Evolutionary conservation across 2,797 vertebrate genomes (phyloP).

Genomic region (Gastrophryne carolinensis): DNA sequence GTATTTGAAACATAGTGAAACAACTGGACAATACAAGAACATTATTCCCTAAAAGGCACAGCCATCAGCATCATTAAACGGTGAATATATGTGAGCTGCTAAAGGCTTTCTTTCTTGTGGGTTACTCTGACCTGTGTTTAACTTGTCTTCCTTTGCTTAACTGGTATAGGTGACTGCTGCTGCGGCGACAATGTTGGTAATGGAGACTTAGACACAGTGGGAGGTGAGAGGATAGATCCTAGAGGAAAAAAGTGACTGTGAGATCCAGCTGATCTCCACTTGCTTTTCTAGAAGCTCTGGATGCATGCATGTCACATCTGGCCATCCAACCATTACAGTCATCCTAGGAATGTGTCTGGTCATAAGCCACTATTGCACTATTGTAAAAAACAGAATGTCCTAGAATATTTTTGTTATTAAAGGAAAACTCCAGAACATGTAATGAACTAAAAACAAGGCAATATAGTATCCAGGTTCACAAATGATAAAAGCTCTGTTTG

Average conservation of each 20-base stretch:
- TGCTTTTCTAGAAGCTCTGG: slow-evolving; percentile 34
- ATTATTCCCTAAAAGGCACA: too few species aligned
- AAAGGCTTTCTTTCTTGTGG: slow-evolving; percentile 49
- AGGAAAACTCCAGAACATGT: background rate
- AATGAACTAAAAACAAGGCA: background rate
- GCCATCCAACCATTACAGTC: slow-evolving; percentile 38
- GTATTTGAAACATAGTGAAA: too few species aligned
- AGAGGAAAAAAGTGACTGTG: slow-evolving; percentile 26
- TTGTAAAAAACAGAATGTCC: background rate
- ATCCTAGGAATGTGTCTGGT: slow-evolving; percentile 18
- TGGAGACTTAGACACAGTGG: slow-evolving; percentile 72
- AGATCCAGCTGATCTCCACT: slow-evolving; percentile 39
- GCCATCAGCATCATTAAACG: slow-evolving; percentile 23
- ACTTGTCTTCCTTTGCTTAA: slow-evolving; percentile 75
- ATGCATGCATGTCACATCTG: slow-evolving; percentile 18
- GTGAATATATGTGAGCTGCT: slow-evolving; percentile 40
- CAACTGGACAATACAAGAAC: too few species aligned
- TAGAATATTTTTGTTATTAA: background rate
- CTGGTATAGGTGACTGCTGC: slow-evolving; percentile 83
- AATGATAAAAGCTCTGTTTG: too few species aligned
- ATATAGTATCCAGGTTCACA: too few species aligned
- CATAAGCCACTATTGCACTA: background rate
- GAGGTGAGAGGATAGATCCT: slow-evolving; percentile 67
- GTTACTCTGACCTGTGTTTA: slow-evolving; percentile 51
- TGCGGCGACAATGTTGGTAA: slow-evolving; percentile 72